Percentiles rank a stretch among this genome's conserved stretches.
phyloP scores from a whole-genome alignment of 2,797 vertebrate genomes.

The Pyrocephalus nanus region DNA sequence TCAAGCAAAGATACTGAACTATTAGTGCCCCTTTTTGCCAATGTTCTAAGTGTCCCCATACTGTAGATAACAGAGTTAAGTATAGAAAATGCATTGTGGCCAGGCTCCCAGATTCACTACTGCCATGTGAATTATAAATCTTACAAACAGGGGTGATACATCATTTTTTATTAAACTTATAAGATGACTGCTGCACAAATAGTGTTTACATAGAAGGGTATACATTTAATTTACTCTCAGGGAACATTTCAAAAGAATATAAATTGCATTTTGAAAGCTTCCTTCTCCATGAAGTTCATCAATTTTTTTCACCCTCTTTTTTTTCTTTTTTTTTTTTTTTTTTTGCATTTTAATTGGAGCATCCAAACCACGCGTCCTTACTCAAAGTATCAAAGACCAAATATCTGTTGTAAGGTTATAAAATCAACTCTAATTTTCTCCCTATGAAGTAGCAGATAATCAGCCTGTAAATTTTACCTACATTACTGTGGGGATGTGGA shows the following conservation, averaged over 20 bases:
- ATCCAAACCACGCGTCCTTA: slow-evolving; percentile 45
- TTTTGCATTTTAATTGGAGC: slow-evolving; percentile 76
- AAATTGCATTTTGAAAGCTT: slow-evolving; percentile 77
- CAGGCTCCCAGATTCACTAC: slow-evolving; percentile 76
- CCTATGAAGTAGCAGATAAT: slow-evolving; percentile 75
- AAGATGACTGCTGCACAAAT: slow-evolving; percentile 75
- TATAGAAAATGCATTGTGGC: slow-evolving; percentile 81
- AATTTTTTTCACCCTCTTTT: background rate
- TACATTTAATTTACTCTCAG: slow-evolving; percentile 78
- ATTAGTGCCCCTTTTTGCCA: slow-evolving; percentile 39
- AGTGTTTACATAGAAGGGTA: slow-evolving; percentile 79
- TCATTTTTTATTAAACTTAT: slow-evolving; percentile 82
- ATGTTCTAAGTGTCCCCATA: slow-evolving; percentile 68
- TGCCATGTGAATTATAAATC: slow-evolving; percentile 81
- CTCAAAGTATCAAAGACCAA: slow-evolving; percentile 72
- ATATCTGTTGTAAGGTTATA: slow-evolving; percentile 64
- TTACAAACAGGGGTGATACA: slow-evolving; percentile 76
- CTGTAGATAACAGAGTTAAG: slow-evolving; percentile 81
- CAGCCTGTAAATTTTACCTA: slow-evolving; percentile 80
- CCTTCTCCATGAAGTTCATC: slow-evolving; percentile 71
- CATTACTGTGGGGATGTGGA: slow-evolving; percentile 58
- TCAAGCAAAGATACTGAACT: slow-evolving; percentile 12
- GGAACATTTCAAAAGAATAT: slow-evolving; percentile 77
- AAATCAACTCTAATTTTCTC: slow-evolving; percentile 80
- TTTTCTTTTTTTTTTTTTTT: background rate